Base-by-base conservation (phyloP, 2,797 vertebrate species). In the Salarias fasciatus region DNA sequence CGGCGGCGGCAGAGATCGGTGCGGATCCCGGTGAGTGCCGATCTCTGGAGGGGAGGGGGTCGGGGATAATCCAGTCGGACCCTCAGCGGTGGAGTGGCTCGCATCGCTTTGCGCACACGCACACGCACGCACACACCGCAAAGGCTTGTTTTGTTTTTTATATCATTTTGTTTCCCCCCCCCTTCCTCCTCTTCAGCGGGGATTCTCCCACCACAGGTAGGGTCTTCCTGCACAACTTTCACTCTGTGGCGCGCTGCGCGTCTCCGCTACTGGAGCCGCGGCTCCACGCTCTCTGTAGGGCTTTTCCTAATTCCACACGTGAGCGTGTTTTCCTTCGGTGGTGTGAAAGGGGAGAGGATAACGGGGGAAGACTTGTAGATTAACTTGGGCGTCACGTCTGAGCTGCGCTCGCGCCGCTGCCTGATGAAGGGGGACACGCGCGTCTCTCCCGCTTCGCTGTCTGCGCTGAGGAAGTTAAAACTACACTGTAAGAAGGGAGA, bases 1-100 rank as follows among this genome's bases (percentile, higher is more conserved):
- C 76, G 59, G 83, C 85, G 53, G 80, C 82, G 70, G 71, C 84
- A 86, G 58, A 84, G 28, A 60, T 74, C 77, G 62, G 72, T 56
- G 64, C 71, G 69, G 79, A 84, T 65, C 76, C 73, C 65, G 51
- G 59, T 65, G 80, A 53, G 75, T 52, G 65, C 42, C 18, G 48
- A 68, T 63, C 83, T 83, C 75, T 54, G 43, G 53, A 63, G 73
- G 69, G 65, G 63, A 11, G 58, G 65, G 63, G n/a, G 58, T 58
- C 31, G 58, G 33, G 9, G 52, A 75, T 70, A 40, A 66, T 71
- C 73, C 47, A 35, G 50, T 37, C 57, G 63, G 67, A 76, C 77
- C 52, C 46, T 64, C 56, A 35, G 33, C 9, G 37, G 33, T 30
- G 75, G 58, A 80, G 59, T 28, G 69, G 62, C 72, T 71, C 60